Evolutionary conservation across 1,140 invertebrate genomes (phyloP).

Genomic region (Metopolophium dirhodum): DNA sequence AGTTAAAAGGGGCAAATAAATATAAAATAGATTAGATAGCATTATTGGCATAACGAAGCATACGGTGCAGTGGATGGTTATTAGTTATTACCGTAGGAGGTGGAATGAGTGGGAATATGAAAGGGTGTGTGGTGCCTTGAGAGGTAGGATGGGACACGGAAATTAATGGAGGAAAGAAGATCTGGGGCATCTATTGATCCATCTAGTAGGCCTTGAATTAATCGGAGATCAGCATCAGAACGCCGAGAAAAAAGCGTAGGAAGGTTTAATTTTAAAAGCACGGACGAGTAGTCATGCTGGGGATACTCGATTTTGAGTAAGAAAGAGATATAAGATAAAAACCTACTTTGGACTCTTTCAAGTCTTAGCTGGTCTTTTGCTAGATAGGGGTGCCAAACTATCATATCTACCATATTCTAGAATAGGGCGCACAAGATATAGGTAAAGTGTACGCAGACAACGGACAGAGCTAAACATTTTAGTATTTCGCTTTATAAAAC

Average conservation of each 20-base stretch:
- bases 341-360: no score
- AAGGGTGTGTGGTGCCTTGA: slow-evolving; percentile 9
- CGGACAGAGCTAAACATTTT: not conserved
- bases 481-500: not conserved
- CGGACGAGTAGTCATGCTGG: not conserved
- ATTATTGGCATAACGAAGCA: not conserved
- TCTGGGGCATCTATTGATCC: not conserved
- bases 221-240: not conserved
- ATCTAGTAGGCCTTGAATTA: not conserved
- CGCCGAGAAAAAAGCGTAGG: not conserved
- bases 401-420: not conserved
- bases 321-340: no score
- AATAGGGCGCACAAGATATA: not conserved
- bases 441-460: not conserved
- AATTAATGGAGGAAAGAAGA: not conserved
- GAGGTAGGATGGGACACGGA: not conserved
- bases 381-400: not conserved
- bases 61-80: not conserved
- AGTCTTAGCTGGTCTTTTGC: not conserved
- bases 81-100: not conserved
- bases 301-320: no score
- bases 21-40: not conserved
- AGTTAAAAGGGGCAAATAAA: not conserved
- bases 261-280: not conserved
- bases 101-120: not conserved